These are phyloP conservation scores for Campoletis sonorensis DNA, from an alignment of 1,140 invertebrate genomes.

Conservation along the genomic window DNA sequence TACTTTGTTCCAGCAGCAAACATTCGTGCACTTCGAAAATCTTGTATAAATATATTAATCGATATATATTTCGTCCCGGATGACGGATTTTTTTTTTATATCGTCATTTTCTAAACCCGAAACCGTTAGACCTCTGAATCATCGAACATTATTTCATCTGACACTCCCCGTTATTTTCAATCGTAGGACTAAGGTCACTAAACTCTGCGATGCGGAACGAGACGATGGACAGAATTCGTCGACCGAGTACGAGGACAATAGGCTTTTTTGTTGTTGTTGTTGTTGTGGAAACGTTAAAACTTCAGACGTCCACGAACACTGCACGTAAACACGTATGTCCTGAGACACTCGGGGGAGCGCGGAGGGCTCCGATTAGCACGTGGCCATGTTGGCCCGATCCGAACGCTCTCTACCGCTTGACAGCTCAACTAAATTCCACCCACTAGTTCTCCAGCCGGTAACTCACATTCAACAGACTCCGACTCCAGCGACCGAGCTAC, in stretches of 20 bases:
- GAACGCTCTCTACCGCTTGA: slow-evolving; percentile 53
- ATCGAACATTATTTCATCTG: not conserved
- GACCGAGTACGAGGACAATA: not conserved
- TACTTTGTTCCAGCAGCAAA: not conserved
- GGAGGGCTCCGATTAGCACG: slow-evolving; percentile 68
- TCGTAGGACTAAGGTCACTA: not conserved
- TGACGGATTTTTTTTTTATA: not conserved
- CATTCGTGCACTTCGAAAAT: not conserved
- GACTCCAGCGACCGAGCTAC: not conserved
- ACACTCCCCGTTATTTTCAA: not conserved
- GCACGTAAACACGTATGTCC: slow-evolving; percentile 29
- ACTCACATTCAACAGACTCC: slow-evolving; percentile 40
- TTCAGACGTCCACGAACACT: not conserved
- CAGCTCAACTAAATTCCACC: slow-evolving; percentile 43
- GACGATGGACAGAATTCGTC: not conserved
- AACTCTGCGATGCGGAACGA: not conserved
- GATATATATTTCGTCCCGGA: not conserved
- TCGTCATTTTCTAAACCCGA: not conserved
- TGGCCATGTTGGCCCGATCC: slow-evolving; percentile 70
- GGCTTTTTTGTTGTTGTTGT: not conserved
- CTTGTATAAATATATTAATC: not conserved
- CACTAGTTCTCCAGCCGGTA: slow-evolving; percentile 56
- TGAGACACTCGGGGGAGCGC: slow-evolving; percentile 24
- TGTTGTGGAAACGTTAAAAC: not conserved
- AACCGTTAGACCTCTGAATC: not conserved